phyloP scores from a whole-genome alignment of 2,113 vertebrate genomes.

The Helogale parvula region DNA sequence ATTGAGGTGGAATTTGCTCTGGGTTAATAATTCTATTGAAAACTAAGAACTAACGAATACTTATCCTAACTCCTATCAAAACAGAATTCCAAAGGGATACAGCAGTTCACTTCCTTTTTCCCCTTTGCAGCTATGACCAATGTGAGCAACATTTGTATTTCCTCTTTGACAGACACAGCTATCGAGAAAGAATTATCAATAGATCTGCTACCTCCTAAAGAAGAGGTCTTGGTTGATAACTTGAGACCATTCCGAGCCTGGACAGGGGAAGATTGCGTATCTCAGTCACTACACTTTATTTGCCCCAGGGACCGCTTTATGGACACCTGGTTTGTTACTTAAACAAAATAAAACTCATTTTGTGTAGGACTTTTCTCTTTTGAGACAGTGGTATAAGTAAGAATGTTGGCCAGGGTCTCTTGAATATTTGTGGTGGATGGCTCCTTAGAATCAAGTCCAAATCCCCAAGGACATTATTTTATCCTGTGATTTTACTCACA shows the following conservation, averaged over 20 bases:
- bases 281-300: neutral
- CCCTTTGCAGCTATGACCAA: neutral
- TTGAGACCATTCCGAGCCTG: neutral
- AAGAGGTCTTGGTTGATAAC: neutral
- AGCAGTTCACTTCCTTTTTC: neutral
- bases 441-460: neutral
- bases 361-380: neutral
- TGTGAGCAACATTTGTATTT: neutral
- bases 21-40: neutral
- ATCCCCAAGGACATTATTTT: neutral
- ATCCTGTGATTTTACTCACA: neutral
- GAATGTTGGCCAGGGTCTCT: neutral
- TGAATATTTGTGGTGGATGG: neutral
- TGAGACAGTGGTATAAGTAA: neutral
- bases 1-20: neutral
- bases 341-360: slow-evolving; percentile 7
- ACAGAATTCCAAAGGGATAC: neutral
- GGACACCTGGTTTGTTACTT: neutral
- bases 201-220: neutral
- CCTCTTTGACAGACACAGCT: slow-evolving; percentile 7
- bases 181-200: neutral
- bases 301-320: neutral
- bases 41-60: neutral
- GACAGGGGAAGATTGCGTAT: neutral
- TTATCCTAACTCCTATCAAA: neutral